phyloP scores from a whole-genome alignment of 2,888 invertebrate species.

The Blastobasis lacticolella region DNA sequence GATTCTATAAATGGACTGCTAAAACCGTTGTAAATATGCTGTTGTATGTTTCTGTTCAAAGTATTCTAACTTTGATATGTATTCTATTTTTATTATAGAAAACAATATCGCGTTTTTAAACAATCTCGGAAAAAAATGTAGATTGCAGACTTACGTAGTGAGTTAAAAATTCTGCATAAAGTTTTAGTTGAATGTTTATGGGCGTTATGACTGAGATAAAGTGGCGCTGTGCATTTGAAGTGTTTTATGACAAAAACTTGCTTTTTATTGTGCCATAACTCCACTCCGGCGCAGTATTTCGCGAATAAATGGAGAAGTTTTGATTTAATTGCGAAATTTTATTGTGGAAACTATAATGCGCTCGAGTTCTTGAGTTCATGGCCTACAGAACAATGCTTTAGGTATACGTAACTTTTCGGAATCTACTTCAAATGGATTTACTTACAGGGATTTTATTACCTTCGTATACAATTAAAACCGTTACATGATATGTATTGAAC shows the following conservation, averaged over 20 bases:
- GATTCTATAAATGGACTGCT: neutral
- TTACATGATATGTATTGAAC: too few species aligned
- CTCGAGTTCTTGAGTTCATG: too few species aligned
- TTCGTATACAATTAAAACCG: too few species aligned
- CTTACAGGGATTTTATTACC: too few species aligned
- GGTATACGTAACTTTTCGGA: too few species aligned
- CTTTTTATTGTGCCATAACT: conserved; percentile 16
- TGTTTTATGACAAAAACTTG: conserved; percentile 20
- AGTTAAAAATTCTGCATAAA: conserved; percentile 16
- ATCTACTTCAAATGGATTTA: too few species aligned
- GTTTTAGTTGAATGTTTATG: conserved; percentile 19
- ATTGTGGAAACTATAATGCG: neutral
- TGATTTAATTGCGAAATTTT: neutral
- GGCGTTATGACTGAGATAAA: conserved; percentile 29
- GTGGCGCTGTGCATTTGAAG: conserved; percentile 24
- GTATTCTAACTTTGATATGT: too few species aligned
- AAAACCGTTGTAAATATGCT: neutral
- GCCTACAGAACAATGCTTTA: too few species aligned
- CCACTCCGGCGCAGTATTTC: conserved; percentile 15
- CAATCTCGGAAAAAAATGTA: neutral
- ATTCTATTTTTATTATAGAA: too few species aligned
- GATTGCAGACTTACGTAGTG: neutral
- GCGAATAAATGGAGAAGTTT: neutral
- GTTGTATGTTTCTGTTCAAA: neutral
- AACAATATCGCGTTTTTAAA: too few species aligned